These are phyloP conservation scores for Thrips palmi DNA, from an alignment of 1,140 invertebrate species.

Conservation along the genomic window DNA sequence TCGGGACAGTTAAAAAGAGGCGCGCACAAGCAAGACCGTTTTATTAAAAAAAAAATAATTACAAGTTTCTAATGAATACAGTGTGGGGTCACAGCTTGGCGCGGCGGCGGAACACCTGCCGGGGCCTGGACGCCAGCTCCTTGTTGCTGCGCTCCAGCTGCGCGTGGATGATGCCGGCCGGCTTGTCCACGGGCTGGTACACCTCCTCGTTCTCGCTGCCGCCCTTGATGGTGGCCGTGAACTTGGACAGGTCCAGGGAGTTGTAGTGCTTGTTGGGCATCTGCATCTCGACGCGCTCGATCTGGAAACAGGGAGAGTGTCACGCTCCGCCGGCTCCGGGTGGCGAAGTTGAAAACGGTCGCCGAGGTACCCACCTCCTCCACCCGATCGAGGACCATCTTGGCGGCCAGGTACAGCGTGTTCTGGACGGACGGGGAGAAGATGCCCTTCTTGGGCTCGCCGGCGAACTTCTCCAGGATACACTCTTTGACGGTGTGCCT, in stretches of 20 bases:
- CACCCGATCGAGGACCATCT: slow-evolving; percentile 39
- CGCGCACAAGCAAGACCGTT: no score
- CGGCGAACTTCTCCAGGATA: slow-evolving; percentile 53
- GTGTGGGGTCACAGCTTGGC: no score
- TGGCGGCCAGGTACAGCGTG: slow-evolving; percentile 48
- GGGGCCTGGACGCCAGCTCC: no score
- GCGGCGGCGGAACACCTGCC: no score
- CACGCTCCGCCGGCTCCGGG: not conserved
- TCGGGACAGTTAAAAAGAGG: no score
- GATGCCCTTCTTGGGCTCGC: slow-evolving; percentile 40
- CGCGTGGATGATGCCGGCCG: slow-evolving; percentile 53
- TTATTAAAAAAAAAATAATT: no score
- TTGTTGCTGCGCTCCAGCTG: slow-evolving; percentile 31
- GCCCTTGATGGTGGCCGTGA: slow-evolving; percentile 35
- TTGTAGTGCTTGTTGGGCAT: slow-evolving; percentile 68
- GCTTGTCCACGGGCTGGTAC: slow-evolving; percentile 53
- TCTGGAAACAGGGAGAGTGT: slow-evolving; percentile 26
- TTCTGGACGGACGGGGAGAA: slow-evolving; percentile 58
- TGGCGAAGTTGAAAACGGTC: not conserved
- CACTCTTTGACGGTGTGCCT: slow-evolving; percentile 40
- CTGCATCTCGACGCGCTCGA: slow-evolving; percentile 44
- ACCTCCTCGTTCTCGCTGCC: slow-evolving; percentile 41
- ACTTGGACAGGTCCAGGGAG: slow-evolving; percentile 48
- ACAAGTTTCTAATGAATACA: no score
- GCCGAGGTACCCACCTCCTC: slow-evolving; percentile 26